These are phyloP conservation scores for Oasisia sp. DNA, from an alignment of 2,888 invertebrate genomes.

Conservation along the genomic window DNA sequence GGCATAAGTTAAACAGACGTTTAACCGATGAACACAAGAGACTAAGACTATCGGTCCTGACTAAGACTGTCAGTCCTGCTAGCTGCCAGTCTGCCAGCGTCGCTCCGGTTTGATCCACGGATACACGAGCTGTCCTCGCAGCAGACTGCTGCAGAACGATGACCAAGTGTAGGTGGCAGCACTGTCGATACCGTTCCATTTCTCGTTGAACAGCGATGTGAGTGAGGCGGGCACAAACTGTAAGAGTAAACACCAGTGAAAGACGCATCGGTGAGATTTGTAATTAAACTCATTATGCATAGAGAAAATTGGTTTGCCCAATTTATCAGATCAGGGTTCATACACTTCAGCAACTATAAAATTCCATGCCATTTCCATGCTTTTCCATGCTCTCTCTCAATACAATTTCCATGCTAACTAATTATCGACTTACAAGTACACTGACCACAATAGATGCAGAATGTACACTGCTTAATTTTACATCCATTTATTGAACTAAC, in stretches of 20 bases:
- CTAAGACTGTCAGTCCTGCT: not conserved
- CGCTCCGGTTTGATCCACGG: slow-evolving; percentile 50
- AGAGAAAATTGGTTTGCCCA: not conserved
- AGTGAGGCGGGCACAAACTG: slow-evolving; percentile 31
- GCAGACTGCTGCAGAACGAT: slow-evolving; percentile 38
- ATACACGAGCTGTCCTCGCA: slow-evolving; percentile 54
- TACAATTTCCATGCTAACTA: too few relatives aligned
- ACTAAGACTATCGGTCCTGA: not conserved
- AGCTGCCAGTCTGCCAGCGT: not conserved
- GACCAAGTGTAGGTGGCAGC: slow-evolving; percentile 27
- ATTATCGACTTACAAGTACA: too few relatives aligned
- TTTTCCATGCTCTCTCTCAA: too few relatives aligned
- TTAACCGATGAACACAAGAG: not conserved
- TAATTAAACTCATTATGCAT: not conserved
- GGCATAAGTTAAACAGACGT: not conserved
- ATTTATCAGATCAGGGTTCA: too few relatives aligned
- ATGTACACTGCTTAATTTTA: too few relatives aligned
- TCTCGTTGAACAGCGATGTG: slow-evolving; percentile 20
- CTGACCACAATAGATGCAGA: too few relatives aligned
- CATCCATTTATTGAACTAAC: too few relatives aligned
- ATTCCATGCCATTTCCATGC: too few relatives aligned
- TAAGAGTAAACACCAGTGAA: slow-evolving; percentile 22
- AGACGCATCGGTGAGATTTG: not conserved
- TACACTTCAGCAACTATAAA: too few relatives aligned
- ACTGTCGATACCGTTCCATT: not conserved